Percentiles rank a stretch among this genome's conserved stretches.
Conservation (phyloP, 92 coral and sea anemone genomes). For the Paramuricea clavata region DNA sequence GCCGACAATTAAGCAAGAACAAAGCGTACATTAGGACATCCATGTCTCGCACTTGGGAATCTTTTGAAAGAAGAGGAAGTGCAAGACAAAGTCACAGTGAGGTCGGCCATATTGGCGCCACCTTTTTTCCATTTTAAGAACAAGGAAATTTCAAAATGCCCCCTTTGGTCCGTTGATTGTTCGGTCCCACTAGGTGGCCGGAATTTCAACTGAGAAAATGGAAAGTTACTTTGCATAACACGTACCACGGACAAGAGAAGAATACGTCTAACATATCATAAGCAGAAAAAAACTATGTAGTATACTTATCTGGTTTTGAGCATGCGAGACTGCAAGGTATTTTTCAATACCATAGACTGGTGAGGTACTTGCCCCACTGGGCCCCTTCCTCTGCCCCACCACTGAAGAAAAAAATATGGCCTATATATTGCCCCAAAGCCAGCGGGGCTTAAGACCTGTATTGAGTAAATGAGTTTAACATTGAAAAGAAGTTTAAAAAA, state of each 20-base stretch:
- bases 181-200: background rate
- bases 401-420: too few relatives aligned
- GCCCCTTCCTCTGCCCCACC: too few relatives aligned
- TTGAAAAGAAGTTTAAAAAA: too few relatives aligned
- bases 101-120: constrained; percentile 43
- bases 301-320: background rate
- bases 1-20: constrained; percentile 52
- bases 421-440: too few relatives aligned
- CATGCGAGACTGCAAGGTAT: too few relatives aligned
- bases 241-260: background rate
- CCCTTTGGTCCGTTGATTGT: background rate
- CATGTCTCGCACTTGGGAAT: background rate
- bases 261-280: background rate
- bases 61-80: constrained; percentile 36
- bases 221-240: background rate
- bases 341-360: too few relatives aligned
- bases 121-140: background rate
- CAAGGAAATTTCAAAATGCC: background rate
- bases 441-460: too few relatives aligned
- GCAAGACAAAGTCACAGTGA: constrained; percentile 16
- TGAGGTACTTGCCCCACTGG: too few relatives aligned
- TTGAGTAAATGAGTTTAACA: too few relatives aligned
- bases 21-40: constrained; percentile 39
- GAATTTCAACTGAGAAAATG: background rate
- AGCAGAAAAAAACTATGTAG: too few relatives aligned